These are phyloP conservation scores for Narcine bancroftii DNA, from an alignment of 2,113 vertebrate species.

Conservation along the genomic window DNA sequence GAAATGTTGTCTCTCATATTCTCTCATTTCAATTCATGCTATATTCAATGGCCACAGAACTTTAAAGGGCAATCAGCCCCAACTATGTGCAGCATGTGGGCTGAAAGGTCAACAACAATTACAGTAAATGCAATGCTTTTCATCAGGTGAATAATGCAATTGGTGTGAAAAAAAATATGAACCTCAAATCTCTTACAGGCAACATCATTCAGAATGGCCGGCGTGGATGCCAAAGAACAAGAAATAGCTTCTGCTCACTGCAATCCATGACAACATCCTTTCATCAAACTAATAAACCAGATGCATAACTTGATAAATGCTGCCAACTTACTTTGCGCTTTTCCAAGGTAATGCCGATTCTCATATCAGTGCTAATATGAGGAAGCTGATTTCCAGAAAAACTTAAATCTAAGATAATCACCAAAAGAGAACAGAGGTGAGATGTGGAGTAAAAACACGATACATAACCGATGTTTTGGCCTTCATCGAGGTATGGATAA, in stretches of 20 bases:
- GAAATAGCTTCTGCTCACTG: no score
- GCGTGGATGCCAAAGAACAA: background rate
- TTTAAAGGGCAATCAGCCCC: constrained; percentile 9
- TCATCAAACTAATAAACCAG: background rate
- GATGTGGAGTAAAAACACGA: no score
- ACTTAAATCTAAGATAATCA: background rate
- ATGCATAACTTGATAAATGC: background rate
- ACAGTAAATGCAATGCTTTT: constrained; percentile 23
- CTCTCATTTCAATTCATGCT: background rate
- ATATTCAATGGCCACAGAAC: background rate
- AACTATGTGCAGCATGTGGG: background rate
- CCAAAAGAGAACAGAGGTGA: background rate
- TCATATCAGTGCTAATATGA: no score
- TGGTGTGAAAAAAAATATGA: background rate
- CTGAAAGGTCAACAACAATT: constrained; percentile 34
- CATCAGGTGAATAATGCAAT: constrained; percentile 9
- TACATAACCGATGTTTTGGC: no score
- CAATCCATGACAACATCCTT: background rate
- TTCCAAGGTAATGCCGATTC: no score
- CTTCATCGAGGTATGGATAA: no score
- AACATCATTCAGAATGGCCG: background rate
- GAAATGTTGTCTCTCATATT: background rate
- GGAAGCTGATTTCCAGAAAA: background rate
- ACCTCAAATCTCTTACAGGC: background rate
- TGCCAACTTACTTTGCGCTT: background rate